Base-by-base conservation (phyloP, 2,797 vertebrate species). In the Buceros bicornis region DNA sequence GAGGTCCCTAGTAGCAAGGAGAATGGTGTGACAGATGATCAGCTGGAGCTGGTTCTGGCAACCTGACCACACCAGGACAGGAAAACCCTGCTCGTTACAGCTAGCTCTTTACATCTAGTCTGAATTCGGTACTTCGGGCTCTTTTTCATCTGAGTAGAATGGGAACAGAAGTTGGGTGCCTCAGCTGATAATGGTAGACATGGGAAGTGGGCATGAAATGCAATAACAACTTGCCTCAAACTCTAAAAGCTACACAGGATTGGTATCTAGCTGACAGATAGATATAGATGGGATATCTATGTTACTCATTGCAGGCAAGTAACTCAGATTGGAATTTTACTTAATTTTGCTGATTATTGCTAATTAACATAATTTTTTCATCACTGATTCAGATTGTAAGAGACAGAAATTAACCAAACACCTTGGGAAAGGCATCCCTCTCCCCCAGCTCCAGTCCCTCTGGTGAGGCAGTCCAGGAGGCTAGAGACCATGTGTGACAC, bases 121-220 rank as follows among this genome's bases (percentile, higher is more conserved):
- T 64, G 62, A 67, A 31, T 37, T 51, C 1, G 2, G 7, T n/a
- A 35, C 14, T 48, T 74, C 5, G 8, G 20, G 8, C 18, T 64
- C 10, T 58, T 89, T 77, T 82, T 42, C 3, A 16, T 81, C 67
- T 48, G 8, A 48, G 10, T 35, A 10, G 31, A 61, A 35, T n/a
- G 9, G 40, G 58, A 84, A 28, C 4, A 45, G 53, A 66, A 31
- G 6, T 35, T 0, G 0, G 8, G 4, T 48, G 25, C 13, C 7
- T 64, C 28, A 31, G 6, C 6, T 79, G 29, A 33, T 72, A 42
- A 71, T 14, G 14, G 17, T 42, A 33, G 19, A 84, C 5, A 22
- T 31, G 11, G 28, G 19, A 82, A 91, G 67, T 29, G 8, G 33
- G 20, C 25, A 42, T n/a, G 48, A 87, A 86, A 64, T 10, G 20